Evolutionary conservation across 2,113 vertebrate species (phyloP), one percentile per base, ranked within the genome.

Genomic region (Haplotaxodon microlepis): DNA sequence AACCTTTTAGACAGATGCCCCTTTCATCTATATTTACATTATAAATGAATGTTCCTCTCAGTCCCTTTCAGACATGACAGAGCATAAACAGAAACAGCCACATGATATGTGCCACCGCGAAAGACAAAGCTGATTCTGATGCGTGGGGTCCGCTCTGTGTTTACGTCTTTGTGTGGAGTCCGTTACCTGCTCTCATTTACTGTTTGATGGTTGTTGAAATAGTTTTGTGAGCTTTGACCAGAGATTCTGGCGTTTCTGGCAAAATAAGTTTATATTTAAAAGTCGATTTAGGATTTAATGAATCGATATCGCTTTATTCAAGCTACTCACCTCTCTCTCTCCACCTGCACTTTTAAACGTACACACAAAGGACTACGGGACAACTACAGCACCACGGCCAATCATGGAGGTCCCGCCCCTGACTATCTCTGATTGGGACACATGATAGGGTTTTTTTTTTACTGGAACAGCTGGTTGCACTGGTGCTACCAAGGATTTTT

Each of bases 71-170:
- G 9, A 7, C 9, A 10, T 73, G 69, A 29, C 24, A 19, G 24
- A 3, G 27, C 14, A 47, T 11, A 7, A 76, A 76, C 40, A 47
- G 9, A 47, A 29, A 17, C 21, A 11, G 17, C 9, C 16, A 29
- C 21, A 11, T 17, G 69, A 73, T 0, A 5, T 17, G 24, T 47
- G 9, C 21, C 40, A 0, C 9, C 6, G 11, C 3, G 2, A 1
- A 1, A 16, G 24, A 5, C 8, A 16, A 9, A 59, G 56, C 56
- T 59, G 56, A 59, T 59, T 29, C 27, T 59, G 56, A 59, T 16
- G 13, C 13, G 2, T 1, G 8, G 7, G 16, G 45, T 53, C 51
- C 2, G n/a, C 56, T 24, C 24, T 24, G 24, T 24, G 24, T 24
- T 53, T 11, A 21, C n/a, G 3, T 21, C 51, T 21, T 4, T 21